Evolutionary conservation across 2,888 invertebrate species (phyloP), one percentile per base, ranked within the genome.

Genomic region (Plagiodera versicolora): DNA sequence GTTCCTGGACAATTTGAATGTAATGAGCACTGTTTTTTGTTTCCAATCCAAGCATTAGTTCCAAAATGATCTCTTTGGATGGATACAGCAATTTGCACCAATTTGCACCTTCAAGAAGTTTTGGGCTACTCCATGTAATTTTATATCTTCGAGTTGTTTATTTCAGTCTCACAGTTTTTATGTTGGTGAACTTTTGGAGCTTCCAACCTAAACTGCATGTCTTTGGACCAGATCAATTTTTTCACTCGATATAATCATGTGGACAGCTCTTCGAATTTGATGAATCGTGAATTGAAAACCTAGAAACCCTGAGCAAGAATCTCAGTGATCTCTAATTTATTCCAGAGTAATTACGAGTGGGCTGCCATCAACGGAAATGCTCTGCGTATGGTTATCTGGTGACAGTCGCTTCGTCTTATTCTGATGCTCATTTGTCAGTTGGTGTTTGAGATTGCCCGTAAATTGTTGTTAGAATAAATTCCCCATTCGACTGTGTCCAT

Each of bases 331-430:
- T 45, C 64, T 69, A 71, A 71, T 70, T 71, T 71, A 71, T 71
- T 66, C 71, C 56, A 63, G 58, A 58, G 64, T 67, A 69, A 71
- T 71, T 66, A 67, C 60, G 69, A 68, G 71, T 71, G 71, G 71
- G 71, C 60, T 51, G 67, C 61, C 64, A 64, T 65, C 63, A 70
- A 67, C 67, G 63, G 58, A 67, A 64, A 63, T 67, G 51, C 39
- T 39, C 57, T 60, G 63, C 61, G 48, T 54, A 55, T 58, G 62
- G 44, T 60, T 61, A 66, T 64, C 67, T 61, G 62, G 70, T 67
- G 68, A 59, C 57, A 50, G 46, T 60, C 67, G 65, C 70, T 69
- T 65, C 61, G 63, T 65, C 61, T 56, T 66, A 67, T 67, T 68
- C 65, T 61, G 67, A 67, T 55, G 50, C 65, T 61, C 63, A 71